Base-by-base conservation (phyloP, 2,888 invertebrate species). In the Scaptomyza polygonia region DNA sequence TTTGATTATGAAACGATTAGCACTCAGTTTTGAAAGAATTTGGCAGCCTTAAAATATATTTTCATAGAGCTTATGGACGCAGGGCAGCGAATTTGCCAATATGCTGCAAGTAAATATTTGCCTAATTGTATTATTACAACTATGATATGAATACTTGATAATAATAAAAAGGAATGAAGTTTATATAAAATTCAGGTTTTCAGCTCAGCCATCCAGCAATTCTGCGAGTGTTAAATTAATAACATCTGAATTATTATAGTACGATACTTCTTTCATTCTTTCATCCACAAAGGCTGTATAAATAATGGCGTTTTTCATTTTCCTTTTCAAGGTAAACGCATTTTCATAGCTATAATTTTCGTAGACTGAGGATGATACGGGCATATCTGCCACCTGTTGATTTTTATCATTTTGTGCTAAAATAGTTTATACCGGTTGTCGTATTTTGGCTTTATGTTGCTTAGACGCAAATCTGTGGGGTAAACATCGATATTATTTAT, bases 231-330 rank as follows among this genome's bases (percentile, higher is more conserved):
- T n/a, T n/a, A n/a, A n/a, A n/a, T n/a, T n/a, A n/a, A n/a, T n/a
- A n/a, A n/a, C n/a, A n/a, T n/a, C n/a, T 14, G 78, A 72, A 57
- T 92, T 77, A 91, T 93, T 88, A 90, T 94, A 92, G 72, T n/a
- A 92, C 93, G 7, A 93, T 59, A 92, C 91, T 3, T 92, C 93
- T 92, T 48, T 92, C 82, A 65, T 92, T 91, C n/a, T n/a, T n/a
- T n/a, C n/a, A n/a, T n/a, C n/a, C 8, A 92, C 90, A 21, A 93
- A 88, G 8, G 91, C 92, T n/a, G 93, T 61, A 34, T 91, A 69
- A 34, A 84, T 76, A 67, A 72, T 58, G 45, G 85, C 83, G 53
- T 51, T 6, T 5, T 27, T 5, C 36, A 89, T 27, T 39, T 73
- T 77, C 0, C 27, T 30, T 56, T 90, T 88, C 9, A 90, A 18